These are phyloP conservation scores for Daubentonia madagascariensis DNA, from an alignment of 2,113 vertebrate species.

Conservation along the genomic window DNA sequence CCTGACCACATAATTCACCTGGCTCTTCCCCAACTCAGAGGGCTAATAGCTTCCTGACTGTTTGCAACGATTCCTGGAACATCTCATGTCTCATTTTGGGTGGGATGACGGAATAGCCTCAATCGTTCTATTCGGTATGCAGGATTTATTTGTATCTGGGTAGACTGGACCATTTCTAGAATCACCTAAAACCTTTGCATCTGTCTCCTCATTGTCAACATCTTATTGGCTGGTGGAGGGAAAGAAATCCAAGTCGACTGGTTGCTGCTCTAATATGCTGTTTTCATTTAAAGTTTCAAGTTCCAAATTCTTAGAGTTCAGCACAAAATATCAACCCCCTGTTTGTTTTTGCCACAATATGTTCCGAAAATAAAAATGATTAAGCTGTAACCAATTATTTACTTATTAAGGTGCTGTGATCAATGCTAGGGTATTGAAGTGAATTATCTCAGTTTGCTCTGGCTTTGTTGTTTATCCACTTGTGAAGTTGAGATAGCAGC, in stretches of 20 bases:
- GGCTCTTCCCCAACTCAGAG: neutral
- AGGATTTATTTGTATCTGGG: conserved; percentile 29
- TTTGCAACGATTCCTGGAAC: conserved; percentile 61
- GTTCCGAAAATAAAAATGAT: neutral
- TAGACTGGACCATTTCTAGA: neutral
- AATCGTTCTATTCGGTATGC: conserved; percentile 59
- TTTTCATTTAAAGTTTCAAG: conserved; percentile 58
- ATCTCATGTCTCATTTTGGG: conserved; percentile 39
- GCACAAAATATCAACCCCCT: neutral
- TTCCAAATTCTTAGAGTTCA: neutral
- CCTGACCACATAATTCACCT: neutral
- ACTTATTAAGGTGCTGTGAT: neutral
- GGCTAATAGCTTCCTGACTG: neutral
- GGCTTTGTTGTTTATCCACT: neutral
- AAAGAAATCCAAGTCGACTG: neutral
- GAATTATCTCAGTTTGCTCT: neutral
- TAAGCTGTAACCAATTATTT: rapidly evolving
- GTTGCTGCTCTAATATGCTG: conserved; percentile 21
- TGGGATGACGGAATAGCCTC: conserved; percentile 57
- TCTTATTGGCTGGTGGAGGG: neutral
- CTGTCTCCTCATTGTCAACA: neutral
- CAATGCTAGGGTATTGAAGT: neutral
- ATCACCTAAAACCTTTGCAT: neutral
- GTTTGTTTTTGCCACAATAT: rapidly evolving
- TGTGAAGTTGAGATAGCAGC: neutral